These are phyloP conservation scores for Gorsachius goisagi DNA, from an alignment of 2,113 vertebrate genomes.

Conservation along the genomic window DNA sequence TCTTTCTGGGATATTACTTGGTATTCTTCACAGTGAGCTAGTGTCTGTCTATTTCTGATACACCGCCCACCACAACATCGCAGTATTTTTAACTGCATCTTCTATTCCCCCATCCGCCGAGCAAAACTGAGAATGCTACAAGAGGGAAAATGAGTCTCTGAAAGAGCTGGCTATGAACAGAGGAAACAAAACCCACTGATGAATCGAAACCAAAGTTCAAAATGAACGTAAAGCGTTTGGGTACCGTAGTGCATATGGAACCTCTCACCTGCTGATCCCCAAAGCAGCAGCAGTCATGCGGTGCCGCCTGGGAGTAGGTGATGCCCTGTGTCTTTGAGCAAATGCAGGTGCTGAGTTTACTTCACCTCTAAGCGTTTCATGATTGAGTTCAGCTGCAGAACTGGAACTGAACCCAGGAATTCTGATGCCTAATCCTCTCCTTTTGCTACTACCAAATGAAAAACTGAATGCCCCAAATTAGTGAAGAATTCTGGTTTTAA, in stretches of 20 bases:
- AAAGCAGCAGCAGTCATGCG: neutral
- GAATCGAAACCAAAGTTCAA: neutral
- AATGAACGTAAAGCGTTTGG: neutral
- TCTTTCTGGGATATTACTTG: conserved; percentile 38
- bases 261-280: neutral
- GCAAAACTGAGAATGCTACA: neutral
- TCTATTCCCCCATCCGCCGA: neutral
- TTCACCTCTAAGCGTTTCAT: neutral
- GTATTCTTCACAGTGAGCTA: conserved; percentile 19
- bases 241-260: neutral
- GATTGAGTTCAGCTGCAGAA: neutral
- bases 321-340: neutral
- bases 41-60: conserved; percentile 65
- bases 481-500: neutral
- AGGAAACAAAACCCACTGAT: neutral
- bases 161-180: neutral
- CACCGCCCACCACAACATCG: conserved; percentile 34
- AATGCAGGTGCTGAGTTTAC: neutral
- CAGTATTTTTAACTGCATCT: conserved; percentile 60
- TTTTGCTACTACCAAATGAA: neutral
- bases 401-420: neutral
- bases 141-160: conserved; percentile 3
- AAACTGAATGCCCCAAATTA: neutral
- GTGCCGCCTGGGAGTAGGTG: neutral
- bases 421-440: neutral